Conservation (phyloP, 2,888 invertebrate species). For the Lepeophtheirus nordmannii region DNA sequence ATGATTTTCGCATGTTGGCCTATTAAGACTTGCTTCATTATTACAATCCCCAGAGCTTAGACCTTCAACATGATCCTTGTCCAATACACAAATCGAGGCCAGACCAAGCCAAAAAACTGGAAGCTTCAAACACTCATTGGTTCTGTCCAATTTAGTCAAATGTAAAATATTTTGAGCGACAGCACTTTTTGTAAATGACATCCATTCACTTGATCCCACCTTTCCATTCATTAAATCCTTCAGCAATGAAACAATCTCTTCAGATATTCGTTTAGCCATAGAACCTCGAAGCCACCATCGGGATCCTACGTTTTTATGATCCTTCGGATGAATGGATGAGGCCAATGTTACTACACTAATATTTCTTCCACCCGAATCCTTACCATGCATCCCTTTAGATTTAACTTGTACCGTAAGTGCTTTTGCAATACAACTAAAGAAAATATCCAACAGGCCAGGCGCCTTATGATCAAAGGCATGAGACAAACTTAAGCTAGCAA, state of each 20-base stretch:
- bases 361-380: conserved; percentile 14
- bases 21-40: conserved; percentile 41
- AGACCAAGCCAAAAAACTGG: conserved; percentile 81
- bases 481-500: conserved; percentile 45
- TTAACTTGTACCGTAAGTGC: conserved; percentile 61
- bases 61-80: conserved; percentile 72
- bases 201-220: conserved; percentile 61
- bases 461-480: conserved; percentile 33
- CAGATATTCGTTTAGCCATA: conserved; percentile 67
- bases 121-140: conserved; percentile 59
- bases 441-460: conserved; percentile 68
- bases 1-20: conserved; percentile 79
- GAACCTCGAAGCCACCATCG: conserved; percentile 75
- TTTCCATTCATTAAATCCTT: conserved; percentile 78
- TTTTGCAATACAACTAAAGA: conserved; percentile 78
- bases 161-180: conserved; percentile 71
- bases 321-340: conserved; percentile 45
- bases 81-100: conserved; percentile 79
- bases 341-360: conserved; percentile 44
- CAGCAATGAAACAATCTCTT: conserved; percentile 67
- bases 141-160: conserved; percentile 64
- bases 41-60: conserved; percentile 59
- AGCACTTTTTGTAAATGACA: conserved; percentile 66
- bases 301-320: conserved; percentile 36
- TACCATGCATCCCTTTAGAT: conserved; percentile 4